Evolutionary conservation across 2,797 vertebrate genomes (phyloP), one percentile per base, ranked within the genome.

Genomic region (Takifugu ocellatus): DNA sequence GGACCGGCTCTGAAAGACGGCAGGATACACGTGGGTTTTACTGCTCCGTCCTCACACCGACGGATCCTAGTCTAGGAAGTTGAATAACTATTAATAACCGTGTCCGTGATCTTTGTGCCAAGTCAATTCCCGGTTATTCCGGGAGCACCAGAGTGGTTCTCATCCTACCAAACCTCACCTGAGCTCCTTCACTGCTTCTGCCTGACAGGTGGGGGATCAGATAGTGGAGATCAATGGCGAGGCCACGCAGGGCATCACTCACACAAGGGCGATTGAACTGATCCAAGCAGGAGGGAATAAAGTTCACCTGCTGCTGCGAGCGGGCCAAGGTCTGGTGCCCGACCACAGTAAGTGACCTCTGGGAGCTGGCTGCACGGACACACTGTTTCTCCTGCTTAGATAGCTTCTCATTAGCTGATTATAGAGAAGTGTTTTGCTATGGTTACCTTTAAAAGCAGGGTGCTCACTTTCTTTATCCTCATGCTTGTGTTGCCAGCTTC

Each of bases 171-270:
- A 33, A 33, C 33, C 7, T 11, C 8, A 2, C 33, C 33, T 45
- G 4, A n/a, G 45, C 9, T 21, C 17, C 9, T 11, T 11, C 21
- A 12, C 21, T 25, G 11, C 9, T 10, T 69, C 9, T 58, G 42
- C 24, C 2, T 49, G 3, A 3, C 84, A 99, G 97, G 97, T 99
- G 24, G 97, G 97, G 31, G 97, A 99, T 89, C 97, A 99, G 84
- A 99, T 99, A 2, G 96, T 99, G 70, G 97, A 99, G 88, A 99
- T 99, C 75, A 99, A 99, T 2, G 94, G 95, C 16, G 97, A 99
- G 61, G 94, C 94, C 59, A 98, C 96, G 0, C 96, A 98, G 84
- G 97, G 97, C 74, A 97, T 99, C 88, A 99, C 96, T 26, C 97
- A 99, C 78, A 98, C 96, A 0, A 89, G 97, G 53, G 97, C 97